phyloP scores from a whole-genome alignment of 2,888 invertebrate genomes.

The Orthosia cruda region DNA sequence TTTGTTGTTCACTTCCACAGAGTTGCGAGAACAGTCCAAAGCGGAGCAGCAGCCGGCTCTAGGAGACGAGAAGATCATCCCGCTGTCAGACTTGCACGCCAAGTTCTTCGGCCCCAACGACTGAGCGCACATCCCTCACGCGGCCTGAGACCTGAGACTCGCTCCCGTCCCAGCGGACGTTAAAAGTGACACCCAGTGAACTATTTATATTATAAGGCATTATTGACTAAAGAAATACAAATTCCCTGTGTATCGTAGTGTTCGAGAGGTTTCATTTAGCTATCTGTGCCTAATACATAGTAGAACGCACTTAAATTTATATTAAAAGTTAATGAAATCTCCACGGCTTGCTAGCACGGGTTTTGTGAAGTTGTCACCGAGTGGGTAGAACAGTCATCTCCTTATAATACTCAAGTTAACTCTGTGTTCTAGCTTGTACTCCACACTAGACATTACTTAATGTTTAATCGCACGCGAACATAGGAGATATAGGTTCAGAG shows the following conservation, averaged over 20 bases:
- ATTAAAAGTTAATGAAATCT: constrained; percentile 40
- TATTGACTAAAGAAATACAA: constrained; percentile 58
- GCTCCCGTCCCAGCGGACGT: constrained; percentile 46
- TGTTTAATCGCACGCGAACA: constrained; percentile 8
- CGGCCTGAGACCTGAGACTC: constrained; percentile 24
- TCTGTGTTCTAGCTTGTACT: constrained; percentile 32
- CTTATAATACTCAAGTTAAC: constrained; percentile 53
- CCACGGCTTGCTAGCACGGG: constrained; percentile 32
- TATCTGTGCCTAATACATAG: constrained; percentile 55
- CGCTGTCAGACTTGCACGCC: constrained; percentile 81
- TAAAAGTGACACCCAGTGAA: constrained; percentile 51
- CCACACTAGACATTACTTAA: constrained; percentile 3
- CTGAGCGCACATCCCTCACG: constrained; percentile 67
- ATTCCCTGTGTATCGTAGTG: constrained; percentile 51
- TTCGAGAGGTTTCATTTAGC: constrained; percentile 43
- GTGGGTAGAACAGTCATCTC: constrained; percentile 31
- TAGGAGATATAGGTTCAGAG: constrained; percentile 6
- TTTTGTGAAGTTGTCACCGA: constrained; percentile 40
- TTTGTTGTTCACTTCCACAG: constrained; percentile 68
- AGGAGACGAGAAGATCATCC: constrained; percentile 85
- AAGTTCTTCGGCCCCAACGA: constrained; percentile 80
- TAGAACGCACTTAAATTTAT: constrained; percentile 51
- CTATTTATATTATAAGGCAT: constrained; percentile 64
- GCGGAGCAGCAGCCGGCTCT: constrained; percentile 86
- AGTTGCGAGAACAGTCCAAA: constrained; percentile 86